These are phyloP conservation scores for Leistus spinibarbis DNA, from an alignment of 2,888 invertebrate genomes.

Conservation along the genomic window DNA sequence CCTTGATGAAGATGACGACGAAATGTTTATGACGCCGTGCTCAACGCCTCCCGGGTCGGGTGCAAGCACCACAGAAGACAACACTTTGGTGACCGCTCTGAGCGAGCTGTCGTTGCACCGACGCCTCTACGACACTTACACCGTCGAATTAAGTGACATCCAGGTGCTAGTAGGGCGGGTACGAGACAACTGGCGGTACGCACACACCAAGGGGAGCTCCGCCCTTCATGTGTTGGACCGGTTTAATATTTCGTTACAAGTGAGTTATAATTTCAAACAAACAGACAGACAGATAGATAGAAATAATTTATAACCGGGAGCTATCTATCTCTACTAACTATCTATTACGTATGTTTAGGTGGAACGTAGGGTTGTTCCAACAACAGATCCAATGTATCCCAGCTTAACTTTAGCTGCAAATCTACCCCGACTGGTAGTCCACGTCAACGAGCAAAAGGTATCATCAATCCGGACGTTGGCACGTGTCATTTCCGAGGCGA, in stretches of 20 bases:
- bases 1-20: slow-evolving; percentile 47
- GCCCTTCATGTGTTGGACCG: slow-evolving; percentile 81
- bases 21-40: slow-evolving; percentile 83
- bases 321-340: background rate
- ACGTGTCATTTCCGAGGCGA: slow-evolving; percentile 48
- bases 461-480: slow-evolving; percentile 66
- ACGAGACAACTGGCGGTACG: slow-evolving; percentile 89
- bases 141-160: slow-evolving; percentile 78
- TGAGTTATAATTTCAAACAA: background rate
- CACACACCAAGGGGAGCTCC: slow-evolving; percentile 82
- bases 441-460: slow-evolving; percentile 91
- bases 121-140: slow-evolving; percentile 78
- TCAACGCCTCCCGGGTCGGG: slow-evolving; percentile 85
- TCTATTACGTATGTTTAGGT: slow-evolving; percentile 49
- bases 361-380: slow-evolving; percentile 80
- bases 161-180: slow-evolving; percentile 89
- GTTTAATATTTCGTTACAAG: slow-evolving; percentile 70
- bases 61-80: slow-evolving; percentile 59
- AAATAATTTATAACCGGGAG: too few species aligned
- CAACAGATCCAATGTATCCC: slow-evolving; percentile 86
- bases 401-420: slow-evolving; percentile 82
- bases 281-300: too few species aligned
- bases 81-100: slow-evolving; percentile 50
- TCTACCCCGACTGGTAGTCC: slow-evolving; percentile 84
- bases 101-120: slow-evolving; percentile 68